Evolutionary conservation across 2,113 vertebrate genomes (phyloP), one percentile per base, ranked within the genome.

Genomic region (Aplodontia rufa): DNA sequence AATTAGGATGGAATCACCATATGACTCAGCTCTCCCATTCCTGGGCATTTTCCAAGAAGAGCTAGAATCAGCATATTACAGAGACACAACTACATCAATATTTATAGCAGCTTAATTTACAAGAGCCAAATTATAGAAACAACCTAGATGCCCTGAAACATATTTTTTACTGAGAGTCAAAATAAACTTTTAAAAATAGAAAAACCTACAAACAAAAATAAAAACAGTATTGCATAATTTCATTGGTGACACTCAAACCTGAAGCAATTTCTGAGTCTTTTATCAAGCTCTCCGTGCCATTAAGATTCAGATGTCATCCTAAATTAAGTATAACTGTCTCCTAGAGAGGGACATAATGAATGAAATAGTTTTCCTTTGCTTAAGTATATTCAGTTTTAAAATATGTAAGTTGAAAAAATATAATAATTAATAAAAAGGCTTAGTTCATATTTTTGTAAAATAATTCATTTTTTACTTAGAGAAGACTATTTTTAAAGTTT

Each of bases 121-220:
- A n/a, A n/a, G n/a, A n/a, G n/a, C n/a, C n/a, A n/a, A n/a, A n/a
- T n/a, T n/a, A n/a, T n/a, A n/a, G n/a, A n/a, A n/a, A n/a, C n/a
- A n/a, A n/a, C n/a, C n/a, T n/a, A n/a, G n/a, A n/a, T n/a, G n/a
- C n/a, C n/a, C n/a, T n/a, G n/a, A n/a, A n/a, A n/a, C n/a, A n/a
- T 76, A 24, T 89, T 75, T 87, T 55, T 14, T 64, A 42, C 28
- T 51, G 35, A 49, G 19, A 37, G 30, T 75, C 51, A 68, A 37
- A 86, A 86, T 93, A 64, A 93, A 58, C 45, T 28, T 60, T 88
- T 76, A 81, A 55, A 81, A 95, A 78, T 93, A 8, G 64, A 32
- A 82, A 82, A 84, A 12, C 22, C 37, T 75, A 47, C 20, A 28
- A 91, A n/a, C 37, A 45, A 90, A 90, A 58, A 11, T 42, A 58